Conservation (phyloP, 2,797 vertebrate species). For the Chloroceryle inda region DNA sequence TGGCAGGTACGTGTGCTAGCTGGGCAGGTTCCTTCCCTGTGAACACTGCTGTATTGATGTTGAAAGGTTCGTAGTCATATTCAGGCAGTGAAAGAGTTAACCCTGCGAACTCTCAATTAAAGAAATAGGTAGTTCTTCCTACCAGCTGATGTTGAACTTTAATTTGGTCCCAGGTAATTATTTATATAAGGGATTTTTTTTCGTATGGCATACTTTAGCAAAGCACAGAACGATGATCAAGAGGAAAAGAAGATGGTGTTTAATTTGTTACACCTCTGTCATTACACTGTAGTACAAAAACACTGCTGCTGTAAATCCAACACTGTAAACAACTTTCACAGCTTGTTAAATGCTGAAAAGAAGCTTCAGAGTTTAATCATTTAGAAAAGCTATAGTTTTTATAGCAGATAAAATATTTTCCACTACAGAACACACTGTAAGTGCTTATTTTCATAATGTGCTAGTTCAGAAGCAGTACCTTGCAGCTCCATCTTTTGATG, state of each 20-base stretch:
- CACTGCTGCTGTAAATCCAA: not conserved
- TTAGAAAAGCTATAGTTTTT: conserved; percentile 13
- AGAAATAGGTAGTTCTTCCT: not conserved
- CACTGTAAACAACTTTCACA: not conserved
- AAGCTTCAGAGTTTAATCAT: not conserved
- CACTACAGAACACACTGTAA: not conserved
- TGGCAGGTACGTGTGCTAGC: not conserved
- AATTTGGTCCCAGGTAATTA: not conserved
- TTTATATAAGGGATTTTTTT: not conserved
- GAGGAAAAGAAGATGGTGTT: not conserved
- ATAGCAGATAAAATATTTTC: conserved; percentile 7
- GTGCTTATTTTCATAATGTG: not conserved
- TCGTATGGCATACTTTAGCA: not conserved
- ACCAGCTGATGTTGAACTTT: not conserved
- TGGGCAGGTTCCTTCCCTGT: not conserved
- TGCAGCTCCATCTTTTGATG: not conserved
- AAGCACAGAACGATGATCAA: not conserved
- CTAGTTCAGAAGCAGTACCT: not conserved
- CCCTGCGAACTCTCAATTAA: accelerated
- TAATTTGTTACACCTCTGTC: not conserved
- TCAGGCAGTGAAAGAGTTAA: not conserved
- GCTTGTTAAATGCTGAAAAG: conserved; percentile 22
- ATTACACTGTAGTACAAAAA: not conserved
- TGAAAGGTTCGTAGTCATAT: accelerated
- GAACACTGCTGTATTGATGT: not conserved